Base-by-base conservation (phyloP, 2,888 invertebrate genomes). In the Phrixothrix hirtus region DNA sequence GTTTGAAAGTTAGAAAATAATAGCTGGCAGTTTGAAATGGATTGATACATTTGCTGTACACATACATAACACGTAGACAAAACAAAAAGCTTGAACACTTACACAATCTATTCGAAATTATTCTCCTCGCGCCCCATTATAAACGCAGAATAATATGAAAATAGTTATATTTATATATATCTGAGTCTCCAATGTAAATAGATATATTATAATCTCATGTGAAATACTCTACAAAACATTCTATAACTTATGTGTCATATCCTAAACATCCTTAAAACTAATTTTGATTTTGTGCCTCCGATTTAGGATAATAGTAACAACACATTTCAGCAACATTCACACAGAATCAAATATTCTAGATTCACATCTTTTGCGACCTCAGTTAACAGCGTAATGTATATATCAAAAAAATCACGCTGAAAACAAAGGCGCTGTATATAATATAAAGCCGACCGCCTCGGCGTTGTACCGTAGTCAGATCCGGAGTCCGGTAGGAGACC, bases 251-350 rank as follows among this genome's bases (percentile, higher is more conserved):
- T 66, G 67, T 71, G 67, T 69, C 58, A 62, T 68, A 67, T 64
- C 63, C 67, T 70, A 70, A 69, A 70, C 70, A 70, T 70, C 62
- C 70, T 68, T 71, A 69, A 60, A 59, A 56, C 70, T 72, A 72
- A 72, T 72, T 72, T 72, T 72, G 72, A 72, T 72, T 72, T 71
- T 72, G 72, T 72, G 72, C 72, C 71, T 70, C 71, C 72, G 69
- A 69, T 68, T 61, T 63, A 62, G 45, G 50, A 55, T 55, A 55
- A 55, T 55, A 55, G 60, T 63, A 64, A 64, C 64, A 64, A 63
- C 63, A 64, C 62, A n/a, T n/a, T 60, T 65, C 67, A 66, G 64
- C 63, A 67, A 66, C 67, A 67, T 64, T 66, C 65, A 60, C 63
- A 57, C 67, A 63, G 51, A 52, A 46, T 55, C 39, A 45, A 55